Conservation (phyloP, 1,140 invertebrate species). For the Octopus sinensis region DNA sequence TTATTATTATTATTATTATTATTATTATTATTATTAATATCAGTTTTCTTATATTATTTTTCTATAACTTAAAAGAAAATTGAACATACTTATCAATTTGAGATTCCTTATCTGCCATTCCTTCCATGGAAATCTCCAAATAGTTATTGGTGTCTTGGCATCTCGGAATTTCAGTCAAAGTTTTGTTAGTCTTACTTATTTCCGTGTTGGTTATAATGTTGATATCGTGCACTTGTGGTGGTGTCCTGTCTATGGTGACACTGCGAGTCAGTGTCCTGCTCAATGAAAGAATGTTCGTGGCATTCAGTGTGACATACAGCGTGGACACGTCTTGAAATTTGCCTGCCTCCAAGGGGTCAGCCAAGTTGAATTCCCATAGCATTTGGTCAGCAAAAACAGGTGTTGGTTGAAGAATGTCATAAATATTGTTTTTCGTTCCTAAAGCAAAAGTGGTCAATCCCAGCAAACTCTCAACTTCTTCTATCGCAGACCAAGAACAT, state of each 20-base stretch:
- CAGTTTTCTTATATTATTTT: too few relatives aligned
- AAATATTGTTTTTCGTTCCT: conserved; percentile 5
- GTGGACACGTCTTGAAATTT: not conserved
- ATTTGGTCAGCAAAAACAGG: not conserved
- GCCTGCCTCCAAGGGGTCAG: too few relatives aligned
- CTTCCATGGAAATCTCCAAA: too few relatives aligned
- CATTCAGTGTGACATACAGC: conserved; percentile 26
- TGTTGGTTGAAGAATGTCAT: conserved; percentile 7
- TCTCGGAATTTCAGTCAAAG: too few relatives aligned
- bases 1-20: too few relatives aligned
- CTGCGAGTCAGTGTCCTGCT: not conserved
- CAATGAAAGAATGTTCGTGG: conserved; percentile 23
- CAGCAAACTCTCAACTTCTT: conserved; percentile 26
- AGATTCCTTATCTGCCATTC: too few relatives aligned
- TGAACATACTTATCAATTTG: too few relatives aligned
- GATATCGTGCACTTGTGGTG: conserved; percentile 20
- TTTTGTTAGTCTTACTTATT: too few relatives aligned
- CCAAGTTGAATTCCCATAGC: too few relatives aligned
- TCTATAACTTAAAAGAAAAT: too few relatives aligned
- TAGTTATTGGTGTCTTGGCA: too few relatives aligned
- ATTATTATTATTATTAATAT: too few relatives aligned
- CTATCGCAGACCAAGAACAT: conserved; percentile 25
- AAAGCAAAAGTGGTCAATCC: conserved; percentile 17
- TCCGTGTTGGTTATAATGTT: conserved; percentile 22
- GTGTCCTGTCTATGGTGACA: conserved; percentile 26